phyloP scores from a whole-genome alignment of 2,797 vertebrate genomes.

The Etheostoma perlongum region DNA sequence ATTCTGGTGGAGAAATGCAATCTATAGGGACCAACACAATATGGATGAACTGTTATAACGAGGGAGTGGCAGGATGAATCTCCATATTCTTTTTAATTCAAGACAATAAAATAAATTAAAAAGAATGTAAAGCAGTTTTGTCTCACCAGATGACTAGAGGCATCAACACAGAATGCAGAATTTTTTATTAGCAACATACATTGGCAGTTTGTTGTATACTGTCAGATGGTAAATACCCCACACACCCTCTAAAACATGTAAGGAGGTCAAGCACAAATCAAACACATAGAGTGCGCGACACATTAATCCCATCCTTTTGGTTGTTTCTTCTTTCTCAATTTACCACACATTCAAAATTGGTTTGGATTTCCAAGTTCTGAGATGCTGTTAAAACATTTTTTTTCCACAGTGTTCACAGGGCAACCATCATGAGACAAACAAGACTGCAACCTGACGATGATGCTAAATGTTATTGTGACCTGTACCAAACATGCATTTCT shows the following conservation, averaged over 20 bases:
- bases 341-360: not conserved
- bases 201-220: not conserved
- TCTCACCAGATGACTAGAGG: not conserved
- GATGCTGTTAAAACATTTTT: not conserved
- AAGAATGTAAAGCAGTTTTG: not conserved
- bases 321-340: not conserved
- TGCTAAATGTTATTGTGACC: not conserved
- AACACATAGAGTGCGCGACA: not conserved
- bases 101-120: not conserved
- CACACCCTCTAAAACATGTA: not conserved
- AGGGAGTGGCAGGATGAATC: not conserved
- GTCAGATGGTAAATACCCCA: not conserved
- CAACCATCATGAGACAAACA: not conserved
- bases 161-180: not conserved
- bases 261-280: not conserved
- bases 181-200: not conserved
- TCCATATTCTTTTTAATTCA: constrained; percentile 3
- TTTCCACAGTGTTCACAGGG: not conserved
- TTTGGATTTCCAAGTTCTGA: not conserved
- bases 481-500: not conserved
- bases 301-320: not conserved
- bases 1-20: constrained; percentile 57
- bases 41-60: constrained; percentile 39
- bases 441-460: not conserved
- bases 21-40: constrained; percentile 44